These are phyloP conservation scores for Rutpela maculata DNA, from an alignment of 2,888 invertebrate genomes.

Conservation along the genomic window DNA sequence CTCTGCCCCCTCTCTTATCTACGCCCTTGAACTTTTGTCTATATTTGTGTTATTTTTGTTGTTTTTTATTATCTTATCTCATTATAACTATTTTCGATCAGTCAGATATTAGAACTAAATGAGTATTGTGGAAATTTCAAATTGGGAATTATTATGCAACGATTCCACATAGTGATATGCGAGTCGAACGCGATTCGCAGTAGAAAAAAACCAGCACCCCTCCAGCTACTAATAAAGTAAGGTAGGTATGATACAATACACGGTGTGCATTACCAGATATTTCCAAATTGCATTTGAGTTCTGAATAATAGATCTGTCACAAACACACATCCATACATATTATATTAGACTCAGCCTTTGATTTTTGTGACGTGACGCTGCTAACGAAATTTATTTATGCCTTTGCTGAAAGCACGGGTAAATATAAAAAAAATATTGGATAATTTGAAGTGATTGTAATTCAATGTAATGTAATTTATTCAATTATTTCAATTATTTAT, in stretches of 20 bases:
- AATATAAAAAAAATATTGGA: neutral
- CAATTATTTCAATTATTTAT: too few relatives aligned
- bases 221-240: constrained; percentile 9
- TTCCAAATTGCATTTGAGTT: constrained; percentile 32
- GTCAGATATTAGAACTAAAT: too few relatives aligned
- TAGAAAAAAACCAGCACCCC: neutral
- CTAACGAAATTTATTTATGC: neutral
- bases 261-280: constrained; percentile 26
- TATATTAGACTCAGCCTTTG: constrained; percentile 25
- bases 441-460: too few relatives aligned
- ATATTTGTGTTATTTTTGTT: too few relatives aligned
- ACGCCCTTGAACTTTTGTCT: too few relatives aligned
- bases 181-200: neutral
- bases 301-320: constrained; percentile 39
- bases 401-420: neutral
- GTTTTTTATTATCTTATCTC: too few relatives aligned
- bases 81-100: too few relatives aligned
- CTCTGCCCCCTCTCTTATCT: too few relatives aligned
- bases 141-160: constrained; percentile 1
- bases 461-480: too few relatives aligned
- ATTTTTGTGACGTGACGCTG: constrained; percentile 18
- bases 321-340: constrained; percentile 33
- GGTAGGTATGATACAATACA: neutral
- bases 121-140: too few relatives aligned
- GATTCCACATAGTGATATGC: neutral